A percentile compares a stretch with the other conserved stretches of the same genome.
Conservation (phyloP, 1,140 invertebrate genomes). For the Bombus balteatus region DNA sequence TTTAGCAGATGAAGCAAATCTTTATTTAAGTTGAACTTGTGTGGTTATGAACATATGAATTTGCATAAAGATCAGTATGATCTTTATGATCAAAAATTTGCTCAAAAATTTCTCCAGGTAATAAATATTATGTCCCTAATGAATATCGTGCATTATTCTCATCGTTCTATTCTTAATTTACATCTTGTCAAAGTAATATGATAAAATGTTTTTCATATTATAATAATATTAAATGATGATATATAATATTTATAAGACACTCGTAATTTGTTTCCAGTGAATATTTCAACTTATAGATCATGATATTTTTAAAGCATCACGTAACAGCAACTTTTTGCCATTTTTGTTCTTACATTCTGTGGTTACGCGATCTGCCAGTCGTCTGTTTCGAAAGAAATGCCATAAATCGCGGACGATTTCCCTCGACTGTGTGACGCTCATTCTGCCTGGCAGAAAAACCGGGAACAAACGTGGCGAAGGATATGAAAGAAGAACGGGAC, state of each 20-base stretch:
- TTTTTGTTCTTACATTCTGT: not conserved
- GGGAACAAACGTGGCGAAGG: no score
- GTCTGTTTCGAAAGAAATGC: not conserved
- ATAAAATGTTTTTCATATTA: no score
- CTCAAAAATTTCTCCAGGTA: no score
- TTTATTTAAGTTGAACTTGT: not conserved
- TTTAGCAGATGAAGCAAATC: no score
- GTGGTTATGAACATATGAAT: not conserved
- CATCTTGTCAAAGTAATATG: no score
- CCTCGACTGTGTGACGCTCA: not conserved
- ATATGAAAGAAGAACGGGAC: not conserved
- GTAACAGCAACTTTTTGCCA: not conserved
- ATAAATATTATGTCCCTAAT: no score
- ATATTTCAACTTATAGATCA: no score
- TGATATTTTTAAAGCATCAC: not conserved
- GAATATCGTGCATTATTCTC: no score
- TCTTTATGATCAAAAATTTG: no score
- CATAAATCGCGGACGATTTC: constrained; percentile 22
- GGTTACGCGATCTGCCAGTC: not conserved
- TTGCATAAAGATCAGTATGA: not conserved
- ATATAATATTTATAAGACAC: not conserved
- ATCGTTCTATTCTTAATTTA: no score
- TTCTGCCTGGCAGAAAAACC: not conserved
- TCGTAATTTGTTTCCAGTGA: not conserved
- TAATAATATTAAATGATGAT: not conserved